Percentiles rank a stretch among this genome's conserved stretches.
Conservation (phyloP, 2,797 vertebrate species). For the Esox lucius region DNA sequence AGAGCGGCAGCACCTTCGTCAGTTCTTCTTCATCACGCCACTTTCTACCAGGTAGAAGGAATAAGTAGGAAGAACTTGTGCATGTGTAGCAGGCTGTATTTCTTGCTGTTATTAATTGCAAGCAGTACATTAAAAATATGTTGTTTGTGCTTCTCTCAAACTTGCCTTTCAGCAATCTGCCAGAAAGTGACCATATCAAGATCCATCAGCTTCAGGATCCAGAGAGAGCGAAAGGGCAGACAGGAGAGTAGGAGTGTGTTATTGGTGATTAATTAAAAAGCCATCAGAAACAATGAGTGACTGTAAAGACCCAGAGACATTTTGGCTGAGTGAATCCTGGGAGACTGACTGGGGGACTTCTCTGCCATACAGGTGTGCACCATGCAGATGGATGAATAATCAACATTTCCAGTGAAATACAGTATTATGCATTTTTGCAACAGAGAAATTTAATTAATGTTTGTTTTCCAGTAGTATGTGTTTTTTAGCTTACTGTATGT, state of each 20-base stretch:
- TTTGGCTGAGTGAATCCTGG: neutral
- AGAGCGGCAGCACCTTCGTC: conserved; percentile 65
- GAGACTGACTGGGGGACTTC: neutral
- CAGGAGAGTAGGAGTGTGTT: conserved; percentile 5
- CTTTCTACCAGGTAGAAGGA: conserved; percentile 63
- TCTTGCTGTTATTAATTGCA: neutral
- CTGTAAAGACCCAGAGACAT: neutral
- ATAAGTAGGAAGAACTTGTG: neutral
- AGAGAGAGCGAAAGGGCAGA: conserved; percentile 30
- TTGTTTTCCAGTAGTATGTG: no score
- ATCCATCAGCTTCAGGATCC: conserved; percentile 54
- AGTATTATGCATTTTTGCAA: neutral
- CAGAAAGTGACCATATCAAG: conserved; percentile 46
- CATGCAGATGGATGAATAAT: neutral
- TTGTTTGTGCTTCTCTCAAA: neutral
- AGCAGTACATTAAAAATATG: neutral
- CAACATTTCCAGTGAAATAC: neutral
- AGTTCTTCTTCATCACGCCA: conserved; percentile 71
- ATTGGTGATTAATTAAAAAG: neutral
- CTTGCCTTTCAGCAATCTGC: conserved; percentile 41
- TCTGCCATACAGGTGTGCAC: neutral
- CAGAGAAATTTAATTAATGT: no score
- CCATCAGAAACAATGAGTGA: neutral
- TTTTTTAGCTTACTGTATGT: neutral
- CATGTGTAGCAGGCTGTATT: neutral